Evolutionary conservation across 2,113 vertebrate genomes (phyloP).

Genomic region (Ancistrus triradiatus): DNA sequence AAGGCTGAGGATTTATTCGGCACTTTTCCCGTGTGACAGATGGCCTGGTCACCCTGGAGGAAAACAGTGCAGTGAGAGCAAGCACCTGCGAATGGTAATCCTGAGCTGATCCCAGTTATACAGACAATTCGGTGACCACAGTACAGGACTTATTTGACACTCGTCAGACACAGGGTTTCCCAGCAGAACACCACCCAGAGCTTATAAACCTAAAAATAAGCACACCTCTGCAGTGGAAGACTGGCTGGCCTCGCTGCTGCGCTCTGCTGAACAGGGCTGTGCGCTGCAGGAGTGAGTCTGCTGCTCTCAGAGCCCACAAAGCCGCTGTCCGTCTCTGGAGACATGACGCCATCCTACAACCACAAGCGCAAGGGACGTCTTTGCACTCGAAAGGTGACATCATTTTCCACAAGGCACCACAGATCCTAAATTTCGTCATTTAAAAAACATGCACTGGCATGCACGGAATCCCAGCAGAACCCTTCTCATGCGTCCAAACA

Average conservation of each 20-base stretch:
- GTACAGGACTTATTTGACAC: too few species aligned
- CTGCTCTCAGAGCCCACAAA: constrained; percentile 88
- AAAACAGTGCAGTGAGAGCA: constrained; percentile 6
- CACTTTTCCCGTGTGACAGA: constrained; percentile 25
- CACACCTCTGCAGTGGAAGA: not conserved
- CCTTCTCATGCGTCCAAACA: too few species aligned
- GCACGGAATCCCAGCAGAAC: too few species aligned
- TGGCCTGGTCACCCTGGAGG: constrained; percentile 13
- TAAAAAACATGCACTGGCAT: too few species aligned
- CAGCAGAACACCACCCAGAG: too few species aligned
- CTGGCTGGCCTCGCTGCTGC: constrained; percentile 60
- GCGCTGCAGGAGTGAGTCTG: constrained; percentile 66
- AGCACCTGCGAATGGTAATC: too few species aligned
- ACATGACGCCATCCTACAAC: constrained; percentile 80
- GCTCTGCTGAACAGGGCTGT: constrained; percentile 67
- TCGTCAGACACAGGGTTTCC: too few species aligned
- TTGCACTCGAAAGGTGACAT: constrained; percentile 5
- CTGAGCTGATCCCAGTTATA: too few species aligned
- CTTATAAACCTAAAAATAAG: too few species aligned
- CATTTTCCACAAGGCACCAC: not conserved
- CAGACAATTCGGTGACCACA: too few species aligned
- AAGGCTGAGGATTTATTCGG: constrained; percentile 18
- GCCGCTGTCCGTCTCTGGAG: constrained; percentile 90
- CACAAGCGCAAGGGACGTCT: constrained; percentile 20
- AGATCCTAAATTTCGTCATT: too few species aligned